Conservation (phyloP, 2,113 vertebrate genomes). For the Arothron firmamentum region DNA sequence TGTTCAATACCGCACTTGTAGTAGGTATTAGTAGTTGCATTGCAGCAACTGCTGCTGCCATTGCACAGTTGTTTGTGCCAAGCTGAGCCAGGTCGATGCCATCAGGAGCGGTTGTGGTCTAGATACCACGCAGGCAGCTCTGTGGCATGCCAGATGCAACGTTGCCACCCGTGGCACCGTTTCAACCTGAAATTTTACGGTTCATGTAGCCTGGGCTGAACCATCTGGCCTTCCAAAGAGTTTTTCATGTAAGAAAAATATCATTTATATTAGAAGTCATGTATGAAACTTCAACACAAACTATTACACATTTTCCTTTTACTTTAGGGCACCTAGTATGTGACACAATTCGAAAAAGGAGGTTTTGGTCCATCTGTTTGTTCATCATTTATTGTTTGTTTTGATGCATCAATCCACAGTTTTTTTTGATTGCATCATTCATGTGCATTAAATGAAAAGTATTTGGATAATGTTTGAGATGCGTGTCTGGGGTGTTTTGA, state of each 20-base stretch:
- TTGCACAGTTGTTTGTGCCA: conserved; percentile 53
- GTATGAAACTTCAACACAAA: conserved; percentile 1
- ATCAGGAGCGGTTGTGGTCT: conserved; percentile 74
- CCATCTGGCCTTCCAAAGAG: conserved; percentile 70
- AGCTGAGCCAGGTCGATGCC: conserved; percentile 58
- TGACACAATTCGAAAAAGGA: neutral
- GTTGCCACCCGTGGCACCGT: conserved; percentile 72
- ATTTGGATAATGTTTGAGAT: too few relatives aligned
- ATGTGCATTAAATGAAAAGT: too few relatives aligned
- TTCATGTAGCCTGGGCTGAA: conserved; percentile 65
- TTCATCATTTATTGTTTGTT: too few relatives aligned
- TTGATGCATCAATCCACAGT: too few relatives aligned
- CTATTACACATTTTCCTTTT: conserved; percentile 1
- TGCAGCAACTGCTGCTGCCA: conserved; percentile 26
- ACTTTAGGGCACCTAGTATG: conserved; percentile 1
- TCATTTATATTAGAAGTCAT: conserved; percentile 23
- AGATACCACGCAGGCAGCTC: conserved; percentile 62
- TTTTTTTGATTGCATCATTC: too few relatives aligned
- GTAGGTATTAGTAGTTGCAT: neutral
- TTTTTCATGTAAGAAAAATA: conserved; percentile 44
- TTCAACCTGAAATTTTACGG: conserved; percentile 76
- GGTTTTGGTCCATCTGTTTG: neutral
- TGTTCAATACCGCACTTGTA: too few relatives aligned
- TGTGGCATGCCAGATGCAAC: conserved; percentile 69
- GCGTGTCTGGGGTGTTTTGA: too few relatives aligned